Evolutionary conservation across 1,140 invertebrate species (phyloP).

Genomic region (Lineus longissimus): DNA sequence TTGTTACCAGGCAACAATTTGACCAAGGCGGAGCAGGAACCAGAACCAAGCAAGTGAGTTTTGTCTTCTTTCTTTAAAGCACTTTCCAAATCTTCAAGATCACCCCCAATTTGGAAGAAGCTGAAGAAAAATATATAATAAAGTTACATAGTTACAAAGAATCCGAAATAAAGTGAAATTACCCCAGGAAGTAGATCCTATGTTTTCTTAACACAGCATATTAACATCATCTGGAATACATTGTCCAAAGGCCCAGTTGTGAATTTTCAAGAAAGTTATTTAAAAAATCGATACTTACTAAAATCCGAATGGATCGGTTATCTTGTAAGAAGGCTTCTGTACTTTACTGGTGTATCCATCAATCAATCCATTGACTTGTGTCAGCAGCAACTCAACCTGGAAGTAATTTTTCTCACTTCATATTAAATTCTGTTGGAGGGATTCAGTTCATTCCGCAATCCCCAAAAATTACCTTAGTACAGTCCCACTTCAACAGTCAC

Average conservation of each 20-base stretch:
- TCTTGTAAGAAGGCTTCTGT: slow-evolving; percentile 21
- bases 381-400: slow-evolving; percentile 54
- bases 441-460: neutral
- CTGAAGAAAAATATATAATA: slow-evolving; percentile 23
- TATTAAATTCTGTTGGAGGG: neutral
- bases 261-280: neutral
- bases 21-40: slow-evolving; percentile 63
- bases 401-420: slow-evolving; percentile 8
- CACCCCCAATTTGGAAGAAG: slow-evolving; percentile 63
- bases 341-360: slow-evolving; percentile 57
- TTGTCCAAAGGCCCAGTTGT: too few relatives aligned
- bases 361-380: slow-evolving; percentile 56
- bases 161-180: too few relatives aligned
- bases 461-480: neutral
- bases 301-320: slow-evolving; percentile 39
- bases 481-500: neutral
- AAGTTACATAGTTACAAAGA: too few relatives aligned
- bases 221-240: too few relatives aligned
- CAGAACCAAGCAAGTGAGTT: slow-evolving; percentile 44
- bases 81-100: slow-evolving; percentile 69
- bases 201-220: neutral
- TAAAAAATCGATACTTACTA: slow-evolving; percentile 33
- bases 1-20: slow-evolving; percentile 59
- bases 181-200: too few relatives aligned
- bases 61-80: slow-evolving; percentile 39